Evolutionary conservation across 2,113 vertebrate species (phyloP), one percentile per base, ranked within the genome.

Genomic region (Stercorarius parasiticus): DNA sequence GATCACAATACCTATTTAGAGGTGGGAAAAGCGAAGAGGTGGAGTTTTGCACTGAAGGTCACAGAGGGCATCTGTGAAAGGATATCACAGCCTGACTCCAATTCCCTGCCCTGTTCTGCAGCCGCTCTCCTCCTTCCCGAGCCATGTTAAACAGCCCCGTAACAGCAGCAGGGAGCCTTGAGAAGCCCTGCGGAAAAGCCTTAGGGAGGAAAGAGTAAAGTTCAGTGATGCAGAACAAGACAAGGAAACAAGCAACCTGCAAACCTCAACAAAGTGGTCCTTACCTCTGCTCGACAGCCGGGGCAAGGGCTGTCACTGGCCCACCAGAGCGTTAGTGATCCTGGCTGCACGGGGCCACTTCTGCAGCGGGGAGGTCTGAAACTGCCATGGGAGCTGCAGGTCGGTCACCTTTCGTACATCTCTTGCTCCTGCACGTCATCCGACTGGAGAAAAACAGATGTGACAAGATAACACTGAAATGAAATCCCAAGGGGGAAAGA

Each of bases 401-500:
- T 64, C 55, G 87, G 62, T 18, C 47, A 88, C 36, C 36, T 50
- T 58, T 11, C 8, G 13, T 74, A 29, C 10, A 27, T 66, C 15
- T 47, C 4, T 1, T 78, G 49, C 79, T 88, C 87, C 93, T 66
- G 50, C 64, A 50, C 80, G 17, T 87, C 87, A 92, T 32, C 78
- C 26, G 18, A 50, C 50, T 79, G 52, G 81, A 97, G 91, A 95
- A 86, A 97, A 97, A 1, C 90, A 94, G 90, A 87, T 69, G 79
- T 92, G 95, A 95, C 96, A 95, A 23, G 47, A 53, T 38, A 93
- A 87, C 67, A 36, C 5, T 65, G 93, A 97, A 97, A 82, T 27
- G 18, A 81, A 96, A 61, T 90, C 94, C 77, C 83, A n/a, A 40
- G 29, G 79, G 79, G 71, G 49, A 78, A 70, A 72, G 70, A 69